Percentiles rank a stretch among this genome's conserved stretches.
Conservation (phyloP, 2,888 invertebrate species). For the Zhuqinia jingwanae region DNA sequence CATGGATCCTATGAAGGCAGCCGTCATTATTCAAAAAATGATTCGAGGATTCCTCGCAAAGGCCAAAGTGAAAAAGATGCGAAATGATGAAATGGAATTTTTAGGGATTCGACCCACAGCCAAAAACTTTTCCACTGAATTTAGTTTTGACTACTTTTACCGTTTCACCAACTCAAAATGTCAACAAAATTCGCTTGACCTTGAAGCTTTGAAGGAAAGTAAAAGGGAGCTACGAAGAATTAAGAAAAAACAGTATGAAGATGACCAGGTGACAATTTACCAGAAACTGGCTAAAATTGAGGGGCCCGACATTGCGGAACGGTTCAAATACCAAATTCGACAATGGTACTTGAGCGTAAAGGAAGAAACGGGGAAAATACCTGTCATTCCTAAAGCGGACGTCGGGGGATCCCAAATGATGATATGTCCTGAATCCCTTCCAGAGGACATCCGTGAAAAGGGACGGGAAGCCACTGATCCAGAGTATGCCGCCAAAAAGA, state of each 20-base stretch:
- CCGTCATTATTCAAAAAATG: slow-evolving; percentile 76
- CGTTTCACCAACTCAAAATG: slow-evolving; percentile 41
- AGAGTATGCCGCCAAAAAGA: slow-evolving; percentile 53
- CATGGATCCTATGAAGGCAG: slow-evolving; percentile 74
- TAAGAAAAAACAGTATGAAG: slow-evolving; percentile 83
- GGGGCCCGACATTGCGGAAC: slow-evolving; percentile 90
- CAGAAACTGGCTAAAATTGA: slow-evolving; percentile 87
- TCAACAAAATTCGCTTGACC: slow-evolving; percentile 17
- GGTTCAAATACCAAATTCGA: slow-evolving; percentile 92
- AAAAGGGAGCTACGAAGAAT: slow-evolving; percentile 86
- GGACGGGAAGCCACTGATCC: slow-evolving; percentile 57
- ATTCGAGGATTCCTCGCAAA: slow-evolving; percentile 79
- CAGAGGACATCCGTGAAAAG: slow-evolving; percentile 58
- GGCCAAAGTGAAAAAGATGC: slow-evolving; percentile 70
- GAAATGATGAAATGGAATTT: slow-evolving; percentile 78
- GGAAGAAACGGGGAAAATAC: slow-evolving; percentile 91
- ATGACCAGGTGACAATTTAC: slow-evolving; percentile 84
- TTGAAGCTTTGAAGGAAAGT: slow-evolving; percentile 80
- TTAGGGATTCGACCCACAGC: slow-evolving; percentile 74
- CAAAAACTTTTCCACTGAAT: slow-evolving; percentile 49
- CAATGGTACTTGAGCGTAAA: slow-evolving; percentile 87
- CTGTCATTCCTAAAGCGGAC: slow-evolving; percentile 95
- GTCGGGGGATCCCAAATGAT: slow-evolving; percentile 93
- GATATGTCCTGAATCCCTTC: slow-evolving; percentile 83
- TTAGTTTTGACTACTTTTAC: slow-evolving; percentile 42